phyloP scores from a whole-genome alignment of 2,888 invertebrate species.

The Eupithecia inturbata region DNA sequence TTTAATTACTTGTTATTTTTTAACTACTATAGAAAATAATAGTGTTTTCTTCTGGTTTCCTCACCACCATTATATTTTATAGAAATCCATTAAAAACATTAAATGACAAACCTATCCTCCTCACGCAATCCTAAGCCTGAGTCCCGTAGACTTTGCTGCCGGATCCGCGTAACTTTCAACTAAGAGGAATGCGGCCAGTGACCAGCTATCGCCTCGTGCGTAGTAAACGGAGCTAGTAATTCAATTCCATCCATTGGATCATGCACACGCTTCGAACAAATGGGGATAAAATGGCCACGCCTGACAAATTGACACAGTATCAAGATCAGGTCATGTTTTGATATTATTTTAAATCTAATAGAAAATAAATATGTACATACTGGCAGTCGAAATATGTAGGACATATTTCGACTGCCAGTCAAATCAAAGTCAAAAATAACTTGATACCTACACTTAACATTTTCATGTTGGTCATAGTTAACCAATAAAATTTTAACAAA shows the following conservation, averaged over 20 bases:
- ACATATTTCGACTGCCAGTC: neutral
- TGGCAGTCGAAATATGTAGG: too few relatives aligned
- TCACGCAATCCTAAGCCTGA: slow-evolving; percentile 40
- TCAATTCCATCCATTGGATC: slow-evolving; percentile 22
- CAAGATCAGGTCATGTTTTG: neutral
- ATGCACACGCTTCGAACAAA: slow-evolving; percentile 11
- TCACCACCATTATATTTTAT: neutral
- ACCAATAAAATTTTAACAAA: neutral
- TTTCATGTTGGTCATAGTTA: neutral
- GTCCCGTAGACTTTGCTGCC: slow-evolving; percentile 72
- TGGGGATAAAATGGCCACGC: neutral
- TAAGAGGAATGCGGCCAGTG: slow-evolving; percentile 81
- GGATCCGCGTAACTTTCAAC: slow-evolving; percentile 82
- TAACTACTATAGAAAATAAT: neutral
- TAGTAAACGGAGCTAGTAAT: slow-evolving; percentile 32
- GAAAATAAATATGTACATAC: neutral
- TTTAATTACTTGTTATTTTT: neutral
- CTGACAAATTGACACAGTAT: neutral
- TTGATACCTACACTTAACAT: neutral
- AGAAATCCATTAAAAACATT: neutral
- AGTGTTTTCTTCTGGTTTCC: neutral
- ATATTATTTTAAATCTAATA: neutral
- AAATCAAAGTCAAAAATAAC: neutral
- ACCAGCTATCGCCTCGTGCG: slow-evolving; percentile 63
- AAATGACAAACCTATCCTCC: neutral